phyloP scores from a whole-genome alignment of 1,140 invertebrate genomes.

The Megalonaias nervosa region DNA sequence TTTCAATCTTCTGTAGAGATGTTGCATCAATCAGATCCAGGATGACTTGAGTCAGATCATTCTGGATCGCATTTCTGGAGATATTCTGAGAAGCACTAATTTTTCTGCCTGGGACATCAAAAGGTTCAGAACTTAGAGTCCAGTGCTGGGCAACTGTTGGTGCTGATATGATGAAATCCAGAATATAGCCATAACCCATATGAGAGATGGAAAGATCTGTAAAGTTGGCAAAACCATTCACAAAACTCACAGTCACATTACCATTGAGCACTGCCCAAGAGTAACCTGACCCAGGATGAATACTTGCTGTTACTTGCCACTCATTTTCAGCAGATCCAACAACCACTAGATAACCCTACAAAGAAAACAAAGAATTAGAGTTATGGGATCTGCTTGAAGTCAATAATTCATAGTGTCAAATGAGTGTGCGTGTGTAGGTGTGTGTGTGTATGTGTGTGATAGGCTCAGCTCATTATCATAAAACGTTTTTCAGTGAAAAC shows the following conservation, averaged over 20 bases:
- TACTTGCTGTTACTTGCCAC: constrained; percentile 46
- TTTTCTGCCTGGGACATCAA: constrained; percentile 18
- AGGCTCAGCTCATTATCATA: too few species aligned
- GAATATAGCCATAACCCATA: constrained; percentile 41
- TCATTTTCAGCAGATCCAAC: constrained; percentile 36
- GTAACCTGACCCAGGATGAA: constrained; percentile 27
- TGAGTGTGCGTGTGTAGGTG: too few species aligned
- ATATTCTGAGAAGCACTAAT: constrained; percentile 4
- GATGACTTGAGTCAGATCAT: too few species aligned
- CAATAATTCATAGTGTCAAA: too few species aligned
- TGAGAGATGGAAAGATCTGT: constrained; percentile 45
- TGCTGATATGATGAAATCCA: constrained; percentile 43
- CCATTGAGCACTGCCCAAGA: constrained; percentile 30
- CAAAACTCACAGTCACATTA: constrained; percentile 34
- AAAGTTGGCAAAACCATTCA: constrained; percentile 53
- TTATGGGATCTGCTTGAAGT: too few species aligned
- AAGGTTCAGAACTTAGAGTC: constrained; percentile 3
- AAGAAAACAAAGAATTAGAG: too few species aligned
- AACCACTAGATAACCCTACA: too few species aligned
- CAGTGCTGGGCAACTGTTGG: constrained; percentile 44
- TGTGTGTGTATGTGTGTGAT: too few species aligned
- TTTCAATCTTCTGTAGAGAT: too few species aligned
- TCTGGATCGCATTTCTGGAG: too few species aligned
- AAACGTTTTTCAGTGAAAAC: too few species aligned
- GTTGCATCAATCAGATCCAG: too few species aligned